These are phyloP conservation scores for Ctenochaetus hawaiiensis DNA, from an alignment of 2,797 vertebrate species.

Conservation along the genomic window DNA sequence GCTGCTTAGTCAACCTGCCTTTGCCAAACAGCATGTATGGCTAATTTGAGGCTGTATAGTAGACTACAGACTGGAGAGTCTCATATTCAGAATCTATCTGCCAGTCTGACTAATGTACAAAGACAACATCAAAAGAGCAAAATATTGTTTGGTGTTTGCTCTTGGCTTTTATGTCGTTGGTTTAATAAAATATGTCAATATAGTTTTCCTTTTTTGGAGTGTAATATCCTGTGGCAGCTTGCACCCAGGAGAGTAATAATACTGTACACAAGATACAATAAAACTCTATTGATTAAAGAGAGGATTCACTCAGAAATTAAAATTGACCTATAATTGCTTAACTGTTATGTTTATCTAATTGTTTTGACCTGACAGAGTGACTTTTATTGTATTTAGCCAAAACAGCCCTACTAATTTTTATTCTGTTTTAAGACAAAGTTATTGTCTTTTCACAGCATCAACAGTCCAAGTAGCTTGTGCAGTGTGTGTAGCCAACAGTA, in stretches of 20 bases:
- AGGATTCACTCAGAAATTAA: neutral
- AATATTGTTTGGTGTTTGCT: neutral
- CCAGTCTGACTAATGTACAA: slow-evolving; percentile 25
- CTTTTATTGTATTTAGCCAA: neutral
- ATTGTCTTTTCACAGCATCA: neutral
- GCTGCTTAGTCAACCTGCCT: slow-evolving; percentile 72
- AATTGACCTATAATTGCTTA: neutral
- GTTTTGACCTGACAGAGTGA: neutral
- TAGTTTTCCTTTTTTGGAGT: neutral
- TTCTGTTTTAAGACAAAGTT: too few relatives aligned
- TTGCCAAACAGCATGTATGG: slow-evolving; percentile 68
- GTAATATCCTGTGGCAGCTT: neutral
- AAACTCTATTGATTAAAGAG: neutral
- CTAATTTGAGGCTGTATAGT: slow-evolving; percentile 62
- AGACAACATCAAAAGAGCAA: neutral
- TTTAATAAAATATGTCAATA: neutral
- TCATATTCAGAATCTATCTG: slow-evolving; percentile 32
- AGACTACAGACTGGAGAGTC: slow-evolving; percentile 60
- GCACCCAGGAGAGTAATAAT: neutral
- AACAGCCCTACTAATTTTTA: too few relatives aligned
- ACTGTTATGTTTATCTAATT: neutral
- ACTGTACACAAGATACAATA: neutral
- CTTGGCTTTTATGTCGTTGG: neutral
- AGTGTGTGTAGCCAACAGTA: too few relatives aligned
- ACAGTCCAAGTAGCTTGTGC: too few relatives aligned